Percentiles rank a stretch among this genome's conserved stretches.
Evolutionary conservation across 2,797 vertebrate species (phyloP).

Genomic region (Pachyuromys duprasi): DNA sequence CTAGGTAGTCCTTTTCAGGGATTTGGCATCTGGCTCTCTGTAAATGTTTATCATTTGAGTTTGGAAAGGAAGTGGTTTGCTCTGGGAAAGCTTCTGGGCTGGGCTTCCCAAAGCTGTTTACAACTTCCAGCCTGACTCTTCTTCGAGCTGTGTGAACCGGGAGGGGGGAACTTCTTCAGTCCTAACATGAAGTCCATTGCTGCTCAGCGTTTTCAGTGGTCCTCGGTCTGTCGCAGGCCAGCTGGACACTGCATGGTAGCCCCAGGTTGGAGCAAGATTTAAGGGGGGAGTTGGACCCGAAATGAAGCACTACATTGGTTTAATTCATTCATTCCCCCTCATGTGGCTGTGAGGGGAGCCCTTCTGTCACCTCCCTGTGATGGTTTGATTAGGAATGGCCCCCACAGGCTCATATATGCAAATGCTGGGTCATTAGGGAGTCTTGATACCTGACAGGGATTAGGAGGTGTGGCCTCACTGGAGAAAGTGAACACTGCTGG

Average conservation of each 20-base stretch:
- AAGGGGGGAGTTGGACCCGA: background rate
- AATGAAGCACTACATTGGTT: background rate
- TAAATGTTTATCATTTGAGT: conserved; percentile 48
- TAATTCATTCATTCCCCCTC: background rate
- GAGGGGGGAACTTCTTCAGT: background rate
- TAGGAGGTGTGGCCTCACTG: background rate
- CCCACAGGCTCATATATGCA: background rate
- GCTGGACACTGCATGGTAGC: background rate
- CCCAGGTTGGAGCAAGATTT: background rate
- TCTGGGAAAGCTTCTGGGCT: conserved; percentile 21
- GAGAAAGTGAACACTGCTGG: background rate
- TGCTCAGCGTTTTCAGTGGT: background rate
- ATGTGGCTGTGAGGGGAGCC: background rate
- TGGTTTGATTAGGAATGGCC: background rate
- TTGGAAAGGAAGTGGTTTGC: conserved; percentile 68
- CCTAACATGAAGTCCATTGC: background rate
- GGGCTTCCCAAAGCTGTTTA: conserved; percentile 48
- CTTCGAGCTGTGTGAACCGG: background rate
- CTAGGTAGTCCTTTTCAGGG: background rate
- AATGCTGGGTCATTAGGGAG: background rate
- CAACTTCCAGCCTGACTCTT: background rate
- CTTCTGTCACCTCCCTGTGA: background rate
- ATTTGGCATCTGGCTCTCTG: conserved; percentile 29
- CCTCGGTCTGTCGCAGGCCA: background rate
- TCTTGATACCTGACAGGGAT: background rate